A percentile compares a stretch with the other conserved stretches of the same genome.
phyloP scores from a whole-genome alignment of 2,113 vertebrate genomes.

The Sphaerodactylus townsendi region DNA sequence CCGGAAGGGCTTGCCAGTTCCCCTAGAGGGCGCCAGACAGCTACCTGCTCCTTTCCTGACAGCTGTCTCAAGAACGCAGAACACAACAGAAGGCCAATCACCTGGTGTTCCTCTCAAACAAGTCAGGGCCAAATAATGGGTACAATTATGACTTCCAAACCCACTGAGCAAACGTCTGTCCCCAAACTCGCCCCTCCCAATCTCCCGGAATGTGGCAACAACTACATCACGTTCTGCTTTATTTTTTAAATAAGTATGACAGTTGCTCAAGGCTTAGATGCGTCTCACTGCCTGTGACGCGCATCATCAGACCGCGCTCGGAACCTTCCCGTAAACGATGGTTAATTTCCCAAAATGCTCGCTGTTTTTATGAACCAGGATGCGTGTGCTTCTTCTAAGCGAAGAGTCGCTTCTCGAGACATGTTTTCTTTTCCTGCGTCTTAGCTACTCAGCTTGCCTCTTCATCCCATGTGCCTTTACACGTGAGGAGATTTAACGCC shows the following conservation, averaged over 20 bases:
- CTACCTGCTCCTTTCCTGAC: background rate
- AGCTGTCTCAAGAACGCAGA: background rate
- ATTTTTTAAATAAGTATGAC: no score
- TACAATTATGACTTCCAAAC: no score
- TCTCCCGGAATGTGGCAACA: no score
- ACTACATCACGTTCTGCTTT: no score
- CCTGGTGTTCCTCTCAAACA: background rate
- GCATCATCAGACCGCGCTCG: background rate
- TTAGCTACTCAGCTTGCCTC: background rate
- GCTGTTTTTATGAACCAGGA: background rate
- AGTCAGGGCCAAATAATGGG: background rate
- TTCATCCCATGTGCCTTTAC: background rate
- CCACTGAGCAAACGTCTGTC: no score
- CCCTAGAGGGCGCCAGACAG: conserved; percentile 10
- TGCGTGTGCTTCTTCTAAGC: background rate
- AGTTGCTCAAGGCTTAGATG: background rate
- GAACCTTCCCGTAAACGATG: background rate
- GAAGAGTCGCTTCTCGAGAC: background rate
- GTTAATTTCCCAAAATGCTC: conserved; percentile 6
- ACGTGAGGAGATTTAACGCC: background rate
- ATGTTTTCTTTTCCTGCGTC: background rate
- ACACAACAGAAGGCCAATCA: background rate
- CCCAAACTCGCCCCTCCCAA: no score
- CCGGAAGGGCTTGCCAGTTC: background rate
- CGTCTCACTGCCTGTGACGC: background rate